Evolutionary conservation across 2,888 invertebrate species (phyloP), one percentile per base, ranked within the genome.

Genomic region (Tenthredo mesomela): DNA sequence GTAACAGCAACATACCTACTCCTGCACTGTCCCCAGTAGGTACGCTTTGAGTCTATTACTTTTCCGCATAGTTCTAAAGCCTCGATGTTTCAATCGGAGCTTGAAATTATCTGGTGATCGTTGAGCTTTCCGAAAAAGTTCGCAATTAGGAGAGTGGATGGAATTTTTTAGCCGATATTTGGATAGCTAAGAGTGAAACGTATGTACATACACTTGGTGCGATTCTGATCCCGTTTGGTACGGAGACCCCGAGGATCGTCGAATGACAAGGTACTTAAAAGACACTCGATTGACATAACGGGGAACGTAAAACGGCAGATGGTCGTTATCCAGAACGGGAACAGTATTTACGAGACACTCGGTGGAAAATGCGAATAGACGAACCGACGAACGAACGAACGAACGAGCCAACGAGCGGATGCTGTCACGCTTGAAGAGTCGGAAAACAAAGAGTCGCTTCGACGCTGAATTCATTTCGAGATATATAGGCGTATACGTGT

Each of bases 351-450:
- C 67, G 82, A 67, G 67, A 82, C 67, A 67, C 67, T 82, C 82
- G 67, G 47, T 67, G 47, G 67, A 67, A 82, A 67, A 82, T 33
- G 65, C 43, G 67, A 40, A 33, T 29, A 54, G 78, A 65, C 65
- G 65, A 25, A 86, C 84, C 87, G 89, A 86, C 87, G 87, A 87
- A 89, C 7, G 12, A 12, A 29, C 29, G 47, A 37, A 86, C 84
- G 43, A 43, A 29, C 29, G 47, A 47, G 47, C 43, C n/a, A 37
- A 86, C 84, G 87, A 89, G 86, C 87, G 87, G 88, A 89, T 88
- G 87, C 87, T 88, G 90, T 90, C 88, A 89, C 88, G 89, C 87
- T 87, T 87, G 84, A 84, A 84, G 70, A 86, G 82, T 82, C 87
- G 87, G 85, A 88, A 88, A 89, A 89, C 90, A 89, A 89, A 90